Conservation (phyloP, 2,797 vertebrate species). For the Potorous gilbertii region DNA sequence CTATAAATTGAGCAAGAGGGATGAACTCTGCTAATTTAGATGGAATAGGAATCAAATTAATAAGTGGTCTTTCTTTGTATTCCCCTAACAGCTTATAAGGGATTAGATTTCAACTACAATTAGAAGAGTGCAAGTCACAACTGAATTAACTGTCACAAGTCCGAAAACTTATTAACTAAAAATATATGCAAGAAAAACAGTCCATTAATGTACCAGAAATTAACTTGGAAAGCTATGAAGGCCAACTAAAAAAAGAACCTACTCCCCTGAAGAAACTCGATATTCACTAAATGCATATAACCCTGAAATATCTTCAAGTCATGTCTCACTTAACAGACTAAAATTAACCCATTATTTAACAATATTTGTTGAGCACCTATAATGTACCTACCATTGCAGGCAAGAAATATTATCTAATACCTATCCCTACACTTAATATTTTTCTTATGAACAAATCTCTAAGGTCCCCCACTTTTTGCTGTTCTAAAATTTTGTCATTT, state of each 20-base stretch:
- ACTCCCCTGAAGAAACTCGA: neutral
- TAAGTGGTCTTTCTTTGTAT: conserved; percentile 57
- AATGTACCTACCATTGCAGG: neutral
- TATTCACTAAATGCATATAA: neutral
- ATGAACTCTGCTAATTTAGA: conserved; percentile 21
- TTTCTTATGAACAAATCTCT: neutral
- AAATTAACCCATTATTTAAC: neutral
- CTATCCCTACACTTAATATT: neutral
- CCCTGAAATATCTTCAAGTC: neutral
- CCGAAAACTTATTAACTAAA: conserved; percentile 38
- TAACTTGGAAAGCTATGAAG: neutral
- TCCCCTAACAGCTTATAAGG: conserved; percentile 37
- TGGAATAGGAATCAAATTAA: conserved; percentile 68
- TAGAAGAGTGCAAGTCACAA: neutral
- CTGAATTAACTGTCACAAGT: neutral
- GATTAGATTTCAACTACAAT: conserved; percentile 31
- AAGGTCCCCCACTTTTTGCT: no score
- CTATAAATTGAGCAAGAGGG: neutral
- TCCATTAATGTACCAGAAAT: neutral
- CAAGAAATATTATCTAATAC: neutral
- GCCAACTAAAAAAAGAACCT: neutral
- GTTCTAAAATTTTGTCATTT: neutral
- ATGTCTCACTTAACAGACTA: neutral
- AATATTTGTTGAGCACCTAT: neutral
- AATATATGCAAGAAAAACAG: neutral